A percentile compares a stretch with the other conserved stretches of the same genome.
phyloP scores from a whole-genome alignment of 2,797 vertebrate species.

The Chelmon rostratus region DNA sequence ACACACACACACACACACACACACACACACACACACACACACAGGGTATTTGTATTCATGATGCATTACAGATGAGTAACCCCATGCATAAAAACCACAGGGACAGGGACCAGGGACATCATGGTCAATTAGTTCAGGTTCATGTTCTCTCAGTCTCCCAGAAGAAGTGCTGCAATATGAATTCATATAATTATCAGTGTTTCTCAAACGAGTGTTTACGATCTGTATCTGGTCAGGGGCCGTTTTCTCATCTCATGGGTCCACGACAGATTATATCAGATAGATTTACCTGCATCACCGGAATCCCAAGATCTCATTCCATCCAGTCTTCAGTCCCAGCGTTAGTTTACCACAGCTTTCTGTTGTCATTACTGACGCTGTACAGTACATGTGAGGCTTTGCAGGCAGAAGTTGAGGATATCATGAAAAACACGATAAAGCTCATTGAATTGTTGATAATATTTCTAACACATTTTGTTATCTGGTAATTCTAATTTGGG shows the following conservation, averaged over 20 bases:
- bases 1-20: slow-evolving; percentile 8
- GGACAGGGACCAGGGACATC: slow-evolving; percentile 15
- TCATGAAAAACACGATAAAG: slow-evolving; percentile 2
- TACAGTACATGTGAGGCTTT: slow-evolving; percentile 23
- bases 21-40: slow-evolving; percentile 1
- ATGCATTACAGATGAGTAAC: slow-evolving; percentile 60
- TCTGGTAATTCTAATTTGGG: not conserved
- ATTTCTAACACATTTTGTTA: not conserved
- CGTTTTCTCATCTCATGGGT: slow-evolving; percentile 23
- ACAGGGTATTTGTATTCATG: slow-evolving; percentile 44
- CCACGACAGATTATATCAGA: slow-evolving; percentile 25
- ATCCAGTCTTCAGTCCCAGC: not conserved
- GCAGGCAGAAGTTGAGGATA: not conserved
- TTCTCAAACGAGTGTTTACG: slow-evolving; percentile 16
- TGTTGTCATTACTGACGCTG: slow-evolving; percentile 20
- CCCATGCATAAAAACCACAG: slow-evolving; percentile 49
- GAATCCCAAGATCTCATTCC: slow-evolving; percentile 19
- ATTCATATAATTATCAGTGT: not conserved
- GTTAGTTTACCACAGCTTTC: slow-evolving; percentile 36
- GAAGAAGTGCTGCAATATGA: slow-evolving; percentile 10
- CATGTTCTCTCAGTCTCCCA: slow-evolving; percentile 37
- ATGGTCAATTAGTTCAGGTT: slow-evolving; percentile 41
- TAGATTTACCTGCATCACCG: not conserved
- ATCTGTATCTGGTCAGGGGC: not conserved
- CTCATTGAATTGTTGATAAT: not conserved